Percentiles rank a stretch among this genome's conserved stretches.
phyloP scores from a whole-genome alignment of 2,113 vertebrate species.

The Gorsachius goisagi region DNA sequence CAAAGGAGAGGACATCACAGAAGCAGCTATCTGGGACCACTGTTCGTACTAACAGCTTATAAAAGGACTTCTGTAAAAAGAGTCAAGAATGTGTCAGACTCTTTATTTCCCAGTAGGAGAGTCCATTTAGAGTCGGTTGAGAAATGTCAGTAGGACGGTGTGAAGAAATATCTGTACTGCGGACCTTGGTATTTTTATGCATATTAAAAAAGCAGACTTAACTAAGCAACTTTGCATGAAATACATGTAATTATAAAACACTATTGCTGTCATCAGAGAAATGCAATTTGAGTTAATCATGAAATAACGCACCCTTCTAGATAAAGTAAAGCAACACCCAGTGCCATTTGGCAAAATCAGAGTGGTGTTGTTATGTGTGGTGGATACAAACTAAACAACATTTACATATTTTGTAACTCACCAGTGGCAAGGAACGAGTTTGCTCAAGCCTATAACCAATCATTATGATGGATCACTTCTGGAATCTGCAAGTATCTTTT shows the following conservation, averaged over 20 bases:
- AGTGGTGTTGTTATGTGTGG: background rate
- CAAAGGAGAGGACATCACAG: background rate
- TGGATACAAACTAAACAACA: background rate
- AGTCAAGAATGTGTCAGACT: background rate
- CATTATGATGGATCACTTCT: background rate
- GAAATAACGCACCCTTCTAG: background rate
- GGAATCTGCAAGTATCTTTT: background rate
- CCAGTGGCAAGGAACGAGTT: background rate
- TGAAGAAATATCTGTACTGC: background rate
- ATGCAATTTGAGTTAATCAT: background rate
- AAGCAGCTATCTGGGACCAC: background rate
- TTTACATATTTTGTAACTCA: constrained; percentile 26
- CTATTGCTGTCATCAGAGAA: background rate
- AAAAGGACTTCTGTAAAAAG: background rate
- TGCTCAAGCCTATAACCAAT: background rate
- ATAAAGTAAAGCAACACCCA: constrained; percentile 1
- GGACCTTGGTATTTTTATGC: background rate
- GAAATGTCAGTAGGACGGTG: background rate
- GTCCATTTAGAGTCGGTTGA: background rate
- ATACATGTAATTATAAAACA: background rate
- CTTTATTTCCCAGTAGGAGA: background rate
- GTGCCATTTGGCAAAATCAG: background rate
- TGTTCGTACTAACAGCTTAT: background rate
- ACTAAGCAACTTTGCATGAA: constrained; percentile 3
- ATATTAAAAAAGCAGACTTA: background rate